Base-by-base conservation (phyloP, 2,888 invertebrate species). In the Scaptomyza cyrtandrae region DNA sequence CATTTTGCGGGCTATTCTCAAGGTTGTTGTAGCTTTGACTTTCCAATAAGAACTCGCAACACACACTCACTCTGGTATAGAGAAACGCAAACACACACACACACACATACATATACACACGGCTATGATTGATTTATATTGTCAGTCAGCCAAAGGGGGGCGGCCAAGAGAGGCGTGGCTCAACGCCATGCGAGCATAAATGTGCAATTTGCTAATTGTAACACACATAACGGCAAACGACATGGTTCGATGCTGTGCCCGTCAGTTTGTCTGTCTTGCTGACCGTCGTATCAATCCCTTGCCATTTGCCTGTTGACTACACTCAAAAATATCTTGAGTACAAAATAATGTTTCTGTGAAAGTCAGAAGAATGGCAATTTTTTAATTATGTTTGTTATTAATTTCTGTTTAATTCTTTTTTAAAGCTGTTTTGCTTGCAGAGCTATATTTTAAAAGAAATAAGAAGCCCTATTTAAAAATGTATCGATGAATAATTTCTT, bases 171-270 rank as follows among this genome's bases (percentile, higher is more conserved):
- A 59, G 77, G 77, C 77, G 70, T 77, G 73, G 52, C 70, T 39
- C 71, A 59, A 69, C 66, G 77, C 73, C 77, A 64, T 86, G 83
- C 75, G 80, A 84, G 83, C 86, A 84, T 84, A 84, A 84, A 83
- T 84, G 86, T 84, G 86, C 83, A 84, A 86, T 84, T 84, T 84
- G 83, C 86, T 84, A 84, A 84, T 84, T 84, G 83, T 86, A 86
- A 83, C 86, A 83, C 78, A 82, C 78, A 82, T 82, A 82, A 82
- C 82, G 85, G 76, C 76, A 66, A 75, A 74, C 64, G 68, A 57
- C 71, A 71, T 56, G 44, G 71, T 69, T 14, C 58, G 33, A 45
- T 54, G 46, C 37, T 63, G 52, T 6, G 41, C 52, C 39, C 19
- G 52, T 53, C 24, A 5, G 24, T 5, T 24, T 24, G 24, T 14